These are phyloP conservation scores for Nixonia krombeini DNA, from an alignment of 1,140 invertebrate species.

Conservation along the genomic window DNA sequence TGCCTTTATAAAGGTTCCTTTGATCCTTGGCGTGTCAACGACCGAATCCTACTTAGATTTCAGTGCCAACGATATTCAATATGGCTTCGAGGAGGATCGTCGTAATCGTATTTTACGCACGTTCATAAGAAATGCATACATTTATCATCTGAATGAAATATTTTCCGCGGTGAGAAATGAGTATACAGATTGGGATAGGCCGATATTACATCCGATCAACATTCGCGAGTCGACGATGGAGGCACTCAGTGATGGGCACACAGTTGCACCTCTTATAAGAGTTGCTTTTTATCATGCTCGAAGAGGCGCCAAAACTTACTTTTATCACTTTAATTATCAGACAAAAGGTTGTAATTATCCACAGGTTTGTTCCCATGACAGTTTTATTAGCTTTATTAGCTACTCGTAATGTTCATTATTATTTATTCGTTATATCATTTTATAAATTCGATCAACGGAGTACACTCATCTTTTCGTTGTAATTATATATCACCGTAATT, in stretches of 20 bases:
- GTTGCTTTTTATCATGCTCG: constrained; percentile 80
- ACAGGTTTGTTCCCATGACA: constrained; percentile 74
- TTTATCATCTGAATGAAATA: constrained; percentile 92
- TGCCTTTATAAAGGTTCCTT: constrained; percentile 78
- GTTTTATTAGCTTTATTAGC: neutral
- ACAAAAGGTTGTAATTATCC: constrained; percentile 81
- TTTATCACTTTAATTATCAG: constrained; percentile 88
- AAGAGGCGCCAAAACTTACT: constrained; percentile 79
- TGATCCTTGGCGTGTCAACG: constrained; percentile 80
- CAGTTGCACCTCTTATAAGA: constrained; percentile 80
- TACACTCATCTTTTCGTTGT: too few species aligned
- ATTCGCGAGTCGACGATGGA: constrained; percentile 89
- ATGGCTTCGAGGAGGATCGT: constrained; percentile 84
- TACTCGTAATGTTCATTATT: neutral
- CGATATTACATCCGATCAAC: constrained; percentile 87
- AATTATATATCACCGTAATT: too few species aligned
- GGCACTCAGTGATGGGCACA: constrained; percentile 87
- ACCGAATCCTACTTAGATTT: constrained; percentile 85
- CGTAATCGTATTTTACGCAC: constrained; percentile 83
- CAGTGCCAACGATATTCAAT: constrained; percentile 81
- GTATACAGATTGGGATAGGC: constrained; percentile 93
- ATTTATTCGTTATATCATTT: too few species aligned
- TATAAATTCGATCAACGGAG: too few species aligned
- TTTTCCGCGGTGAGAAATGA: constrained; percentile 92
- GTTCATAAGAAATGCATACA: constrained; percentile 88